Conservation (phyloP, 2,113 vertebrate species). For the Danionella cerebrum region DNA sequence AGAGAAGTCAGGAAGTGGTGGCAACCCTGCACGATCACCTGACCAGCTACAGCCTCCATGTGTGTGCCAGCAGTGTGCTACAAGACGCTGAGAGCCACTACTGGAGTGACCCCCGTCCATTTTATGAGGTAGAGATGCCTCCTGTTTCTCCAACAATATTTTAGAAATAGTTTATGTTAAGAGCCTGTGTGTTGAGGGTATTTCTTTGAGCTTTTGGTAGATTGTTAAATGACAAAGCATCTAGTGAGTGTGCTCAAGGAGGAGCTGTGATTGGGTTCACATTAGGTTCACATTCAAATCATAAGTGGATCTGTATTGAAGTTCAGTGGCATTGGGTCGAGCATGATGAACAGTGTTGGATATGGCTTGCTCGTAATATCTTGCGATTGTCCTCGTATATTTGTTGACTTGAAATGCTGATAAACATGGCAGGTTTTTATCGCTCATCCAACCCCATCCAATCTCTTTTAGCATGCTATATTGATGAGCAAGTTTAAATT, state of each 20-base stretch:
- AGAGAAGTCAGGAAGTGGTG: constrained; percentile 78
- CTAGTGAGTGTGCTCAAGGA: neutral
- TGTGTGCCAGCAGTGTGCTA: constrained; percentile 83
- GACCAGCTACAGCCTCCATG: constrained; percentile 78
- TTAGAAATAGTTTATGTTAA: neutral
- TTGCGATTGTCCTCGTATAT: neutral
- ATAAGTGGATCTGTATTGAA: neutral
- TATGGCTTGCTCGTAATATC: too few species aligned
- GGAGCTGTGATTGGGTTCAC: neutral
- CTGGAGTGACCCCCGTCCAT: constrained; percentile 86
- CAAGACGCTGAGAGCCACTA: constrained; percentile 90
- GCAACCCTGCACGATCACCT: constrained; percentile 75
- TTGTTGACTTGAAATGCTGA: too few species aligned
- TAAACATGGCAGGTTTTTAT: too few species aligned
- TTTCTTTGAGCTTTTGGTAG: neutral
- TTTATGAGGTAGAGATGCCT: constrained; percentile 79
- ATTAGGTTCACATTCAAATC: neutral
- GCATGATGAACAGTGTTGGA: neutral
- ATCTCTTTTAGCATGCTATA: too few species aligned
- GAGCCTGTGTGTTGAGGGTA: neutral
- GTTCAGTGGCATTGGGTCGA: neutral
- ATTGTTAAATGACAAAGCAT: neutral
- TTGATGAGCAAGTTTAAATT: too few species aligned
- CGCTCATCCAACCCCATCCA: too few species aligned
- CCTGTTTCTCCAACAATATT: neutral